Evolutionary conservation across 2,797 vertebrate species (phyloP), one percentile per base, ranked within the genome.

Genomic region (Coendou prehensilis): DNA sequence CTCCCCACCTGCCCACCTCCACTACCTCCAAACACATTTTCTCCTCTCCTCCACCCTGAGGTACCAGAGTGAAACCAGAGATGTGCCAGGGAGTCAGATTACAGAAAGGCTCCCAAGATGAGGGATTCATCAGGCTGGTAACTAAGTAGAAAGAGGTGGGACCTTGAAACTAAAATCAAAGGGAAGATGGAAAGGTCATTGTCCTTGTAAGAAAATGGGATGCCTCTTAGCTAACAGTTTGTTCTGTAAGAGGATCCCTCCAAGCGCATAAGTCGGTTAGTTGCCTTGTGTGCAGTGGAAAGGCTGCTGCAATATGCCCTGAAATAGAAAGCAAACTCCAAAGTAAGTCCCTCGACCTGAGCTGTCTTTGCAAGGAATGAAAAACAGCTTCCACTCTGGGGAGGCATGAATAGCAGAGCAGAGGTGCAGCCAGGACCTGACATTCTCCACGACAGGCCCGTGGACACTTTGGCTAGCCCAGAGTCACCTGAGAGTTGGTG

Each of bases 241-340:
- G 22, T 47, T 94, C 83, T 82, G n/a, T 89, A 87, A 81, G 54
- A 92, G 20, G 1, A 41, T 95, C 7, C 96, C 87, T 89, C 71
- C 63, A 0, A 75, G 82, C 26, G 13, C 61, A 75, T 61, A 69
- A 95, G 59, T 64, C 94, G 84, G 57, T 30, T 83, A 95, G 13
- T 84, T 76, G 57, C 96, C 94, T 15, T 37, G n/a, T 37, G 90
- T 87, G 81, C 81, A 83, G 91, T 75, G 96, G 93, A 79, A 89
- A 96, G 94, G 81, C 76, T 94, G 96, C 84, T 95, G 91, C 96
- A 45, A 89, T 57, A 67, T 93, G 45, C 61, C 14, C 59, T 96
- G 86, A 93, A 97, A 93, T 89, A 94, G 57, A 82, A 94, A 73
- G 92, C 10, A 84, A 88, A 91, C 18, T 30, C 63, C 37, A n/a